Evolutionary conservation across 2,888 invertebrate genomes (phyloP), one percentile per base, ranked within the genome.

Genomic region (Clusia tigrina): DNA sequence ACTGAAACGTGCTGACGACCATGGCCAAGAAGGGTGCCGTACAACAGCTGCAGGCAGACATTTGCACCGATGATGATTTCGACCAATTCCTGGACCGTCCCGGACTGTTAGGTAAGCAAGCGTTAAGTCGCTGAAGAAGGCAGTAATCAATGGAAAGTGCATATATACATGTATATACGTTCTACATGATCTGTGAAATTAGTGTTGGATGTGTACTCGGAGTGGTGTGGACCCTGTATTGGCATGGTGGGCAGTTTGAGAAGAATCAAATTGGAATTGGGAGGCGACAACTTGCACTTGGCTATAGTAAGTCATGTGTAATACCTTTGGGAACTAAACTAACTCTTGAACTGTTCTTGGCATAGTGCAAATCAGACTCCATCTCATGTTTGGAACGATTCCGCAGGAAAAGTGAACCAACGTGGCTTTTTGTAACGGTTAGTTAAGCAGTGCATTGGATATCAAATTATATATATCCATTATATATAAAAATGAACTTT

Each of bases 221-320:
- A 92, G 67, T 96, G 96, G 96, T 92, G 94, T 78, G 96, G 96
- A 0, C 95, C 95, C 0, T 95, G 95, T 78, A 83, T 88, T 63
- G 94, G 93, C 24, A 93, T 96, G 92, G 86, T 91, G 58, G 91
- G 91, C 54, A 91, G 90, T 79, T 86, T 96, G 72, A 91, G 92
- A 81, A 93, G 92, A 84, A 87, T 95, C 68, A 95, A 95, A 82
- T 87, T 95, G 73, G 95, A 96, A 85, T 83, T 93, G 18, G 95
- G 94, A 5, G 95, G 95, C 62, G 93, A 94, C 75, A 79, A 77
- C 75, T 85, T 96, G 53, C 89, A 89, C 65, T 87, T 94, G 69
- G 95, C 93, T 5, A 86, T 91, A 61, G 84, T 82, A 76, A 77
- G 75, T 69, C 54, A 10, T 38, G 2, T 22, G 38, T n/a, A 10